Evolutionary conservation across 2,113 vertebrate genomes (phyloP), one percentile per base, ranked within the genome.

Genomic region (Etia nguti): DNA sequence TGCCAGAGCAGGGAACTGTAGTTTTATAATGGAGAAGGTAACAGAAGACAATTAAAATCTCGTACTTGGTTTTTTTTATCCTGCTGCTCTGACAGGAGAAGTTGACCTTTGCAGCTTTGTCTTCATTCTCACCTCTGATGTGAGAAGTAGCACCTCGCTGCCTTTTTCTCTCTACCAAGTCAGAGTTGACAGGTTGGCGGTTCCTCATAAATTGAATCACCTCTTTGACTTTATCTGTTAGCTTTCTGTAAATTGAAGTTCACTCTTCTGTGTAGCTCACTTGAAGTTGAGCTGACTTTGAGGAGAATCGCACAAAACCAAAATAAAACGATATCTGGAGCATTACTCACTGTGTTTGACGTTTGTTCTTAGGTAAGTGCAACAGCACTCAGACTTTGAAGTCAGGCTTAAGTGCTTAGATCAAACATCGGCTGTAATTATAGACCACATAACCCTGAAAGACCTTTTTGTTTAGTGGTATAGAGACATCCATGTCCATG

Each of bases 41-140:
- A n/a, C n/a, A n/a, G n/a, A n/a, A n/a, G n/a, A n/a, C n/a, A n/a
- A n/a, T n/a, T n/a, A n/a, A n/a, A 55, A 50, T 48, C 41, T 31
- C 10, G 2, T 10, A 24, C 22, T 22, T 55, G 46, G 8, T 9
- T 38, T 38, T 16, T 62, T 62, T 18, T 4, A 46, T 77, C 26
- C 43, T 34, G 6, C 18, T 13, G 26, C 84, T 43, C 31, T 48
- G 65, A 10, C 46, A n/a, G 52, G 20, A 41, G 18, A 41, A 29
- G 11, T 48, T 65, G 81, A 75, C 65, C 83, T 65, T 36, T 38
- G 26, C 55, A 12, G 60, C 20, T 3, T 7, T 15, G 22, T 2
- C 43, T 50, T 77, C 22, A 56, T 62, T 82, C n/a, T 82, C 87
- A 79, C 87, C 79, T 88, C 81, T 12, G 57, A 82, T 90, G 89